Base-by-base conservation (phyloP, 2,888 invertebrate genomes). In the Chouioia cunea region DNA sequence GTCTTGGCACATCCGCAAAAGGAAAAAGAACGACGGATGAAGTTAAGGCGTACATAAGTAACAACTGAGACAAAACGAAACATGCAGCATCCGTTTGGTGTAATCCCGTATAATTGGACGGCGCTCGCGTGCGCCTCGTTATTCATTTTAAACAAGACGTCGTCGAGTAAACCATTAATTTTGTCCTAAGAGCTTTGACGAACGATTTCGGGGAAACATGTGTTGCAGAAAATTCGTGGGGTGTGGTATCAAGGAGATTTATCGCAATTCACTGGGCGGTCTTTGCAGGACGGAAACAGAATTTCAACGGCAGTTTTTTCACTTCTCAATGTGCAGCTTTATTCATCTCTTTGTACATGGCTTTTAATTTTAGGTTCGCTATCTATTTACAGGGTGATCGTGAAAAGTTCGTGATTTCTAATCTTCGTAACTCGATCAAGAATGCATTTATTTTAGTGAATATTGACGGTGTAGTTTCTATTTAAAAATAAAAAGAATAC, bases 141-240 rank as follows among this genome's bases (percentile, higher is more conserved):
- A 76, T 75, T 82, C 79, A 82, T 79, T 79, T 79, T 78, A 78
- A 83, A 81, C 80, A 81, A 81, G 81, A 82, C 77, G 76, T 80
- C 76, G 74, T 52, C 62, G 53, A 54, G 65, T 68, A 70, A 71
- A 66, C 75, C 81, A 80, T 83, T 82, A 82, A 83, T 82, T 81
- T 79, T 74, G 78, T 79, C 78, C 36, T 6, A n/a, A n/a, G 75
- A 10, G 73, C 73, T 77, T 80, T 82, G 81, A 83, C 77, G 78
- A 75, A 83, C 80, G 79, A 78, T 81, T 82, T 81, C 81, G 77
- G 71, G 75, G 79, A 81, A 81, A 75, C 36, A 36, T 10, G 36
- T 36, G 36, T 36, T 36, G 75, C 72, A 73, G 73, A 36, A 76
- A 56, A 56, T 43, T 36, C 23, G 44, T 16, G 3, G 48, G 43